Evolutionary conservation across 2,113 vertebrate genomes (phyloP).

Genomic region (Nycticorax nycticorax): DNA sequence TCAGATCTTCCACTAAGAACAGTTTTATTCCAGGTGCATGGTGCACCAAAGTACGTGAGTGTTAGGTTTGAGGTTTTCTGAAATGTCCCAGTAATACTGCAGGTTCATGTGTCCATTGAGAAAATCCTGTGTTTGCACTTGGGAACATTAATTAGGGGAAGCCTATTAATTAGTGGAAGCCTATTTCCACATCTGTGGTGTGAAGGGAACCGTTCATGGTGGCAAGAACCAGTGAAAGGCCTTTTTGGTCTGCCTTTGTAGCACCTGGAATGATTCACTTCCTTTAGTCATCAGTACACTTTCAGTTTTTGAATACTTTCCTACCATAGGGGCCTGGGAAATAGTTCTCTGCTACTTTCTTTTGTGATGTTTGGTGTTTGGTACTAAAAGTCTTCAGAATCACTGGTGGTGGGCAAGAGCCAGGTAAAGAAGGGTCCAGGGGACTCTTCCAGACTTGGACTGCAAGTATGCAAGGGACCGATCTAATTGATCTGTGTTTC

Average conservation of each 20-base stretch:
- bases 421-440: not conserved
- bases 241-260: not conserved
- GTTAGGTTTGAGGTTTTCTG: not conserved
- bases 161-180: not conserved
- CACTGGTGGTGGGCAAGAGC: not conserved
- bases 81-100: not conserved
- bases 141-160: not conserved
- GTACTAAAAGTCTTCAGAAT: not conserved
- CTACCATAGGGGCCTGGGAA: not conserved
- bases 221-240: not conserved
- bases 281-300: not conserved
- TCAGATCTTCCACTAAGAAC: not conserved
- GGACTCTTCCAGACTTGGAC: not conserved
- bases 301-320: not conserved
- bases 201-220: not conserved
- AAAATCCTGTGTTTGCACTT: not conserved
- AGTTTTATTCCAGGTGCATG: not conserved
- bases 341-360: not conserved
- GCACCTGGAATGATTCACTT: not conserved
- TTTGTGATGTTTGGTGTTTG: not conserved
- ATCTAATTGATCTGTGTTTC: not conserved
- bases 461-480: not conserved
- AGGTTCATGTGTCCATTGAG: accelerated
- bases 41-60: not conserved
- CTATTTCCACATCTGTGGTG: not conserved